These are phyloP conservation scores for Amphiura filiformis DNA, from an alignment of 35 echinoderm and acorn worm genomes.

Conservation along the genomic window DNA sequence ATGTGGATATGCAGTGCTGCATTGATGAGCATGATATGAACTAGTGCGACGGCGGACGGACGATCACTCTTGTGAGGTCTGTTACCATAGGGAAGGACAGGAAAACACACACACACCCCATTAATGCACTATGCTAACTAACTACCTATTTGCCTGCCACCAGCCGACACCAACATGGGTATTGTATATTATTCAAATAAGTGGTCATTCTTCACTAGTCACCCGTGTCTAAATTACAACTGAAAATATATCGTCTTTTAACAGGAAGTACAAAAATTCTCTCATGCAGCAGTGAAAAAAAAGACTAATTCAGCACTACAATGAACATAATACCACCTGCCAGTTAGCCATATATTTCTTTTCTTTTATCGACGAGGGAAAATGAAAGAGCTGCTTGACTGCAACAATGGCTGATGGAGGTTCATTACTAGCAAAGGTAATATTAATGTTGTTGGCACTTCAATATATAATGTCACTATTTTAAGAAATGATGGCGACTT, in stretches of 20 bases:
- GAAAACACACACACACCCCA: neutral
- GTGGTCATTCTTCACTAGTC: neutral
- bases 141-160: neutral
- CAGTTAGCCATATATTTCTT: neutral
- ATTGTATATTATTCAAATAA: neutral
- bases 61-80: neutral
- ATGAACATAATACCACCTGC: neutral
- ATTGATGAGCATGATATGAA: no score
- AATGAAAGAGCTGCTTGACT: neutral
- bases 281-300: neutral
- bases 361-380: neutral
- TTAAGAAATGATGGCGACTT: no score
- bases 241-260: neutral
- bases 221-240: slow-evolving; percentile 8
- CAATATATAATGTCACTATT: neutral
- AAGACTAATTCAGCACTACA: neutral
- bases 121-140: neutral
- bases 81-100: neutral
- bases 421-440: neutral
- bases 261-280: slow-evolving; percentile 4
- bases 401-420: neutral
- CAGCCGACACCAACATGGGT: neutral
- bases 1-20: no score
- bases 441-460: neutral
- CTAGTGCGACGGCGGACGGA: no score